Evolutionary conservation across 2,113 vertebrate genomes (phyloP).

Genomic region (Plotosus lineatus): DNA sequence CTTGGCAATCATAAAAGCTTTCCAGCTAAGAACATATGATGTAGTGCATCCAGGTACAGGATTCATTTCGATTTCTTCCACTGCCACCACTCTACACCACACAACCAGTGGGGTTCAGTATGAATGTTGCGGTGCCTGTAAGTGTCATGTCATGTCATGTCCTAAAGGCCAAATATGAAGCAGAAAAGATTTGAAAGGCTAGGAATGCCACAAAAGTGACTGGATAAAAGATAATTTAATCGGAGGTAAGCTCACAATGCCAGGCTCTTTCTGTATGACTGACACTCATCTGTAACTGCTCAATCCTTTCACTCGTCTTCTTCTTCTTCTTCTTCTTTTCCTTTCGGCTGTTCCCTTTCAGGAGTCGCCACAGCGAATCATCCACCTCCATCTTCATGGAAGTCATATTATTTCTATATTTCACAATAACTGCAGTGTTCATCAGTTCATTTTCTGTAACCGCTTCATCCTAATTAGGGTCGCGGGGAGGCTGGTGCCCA

Average conservation of each 20-base stretch:
- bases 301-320: slow-evolving; percentile 44
- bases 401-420: slow-evolving; percentile 15
- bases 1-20: not conserved
- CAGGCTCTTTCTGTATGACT: slow-evolving; percentile 22
- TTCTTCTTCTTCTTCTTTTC: too few species aligned
- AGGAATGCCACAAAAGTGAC: not conserved
- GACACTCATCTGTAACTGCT: slow-evolving; percentile 22
- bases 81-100: not conserved
- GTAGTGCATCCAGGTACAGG: not conserved
- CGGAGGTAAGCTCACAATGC: slow-evolving; percentile 32
- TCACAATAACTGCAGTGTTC: slow-evolving; percentile 43
- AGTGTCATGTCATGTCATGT: not conserved
- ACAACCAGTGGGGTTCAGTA: not conserved
- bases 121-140: not conserved
- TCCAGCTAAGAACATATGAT: not conserved
- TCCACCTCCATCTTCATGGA: too few species aligned
- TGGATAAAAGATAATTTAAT: slow-evolving; percentile 43
- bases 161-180: slow-evolving; percentile 2
- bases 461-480: too few species aligned
- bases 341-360: too few species aligned
- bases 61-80: not conserved
- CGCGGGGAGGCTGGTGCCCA: too few species aligned
- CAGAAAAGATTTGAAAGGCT: not conserved
- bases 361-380: too few species aligned
- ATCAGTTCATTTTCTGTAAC: too few species aligned